A percentile compares a stretch with the other conserved stretches of the same genome.
phyloP scores from a whole-genome alignment of 2,888 invertebrate species.

The Drosophila anceps region DNA sequence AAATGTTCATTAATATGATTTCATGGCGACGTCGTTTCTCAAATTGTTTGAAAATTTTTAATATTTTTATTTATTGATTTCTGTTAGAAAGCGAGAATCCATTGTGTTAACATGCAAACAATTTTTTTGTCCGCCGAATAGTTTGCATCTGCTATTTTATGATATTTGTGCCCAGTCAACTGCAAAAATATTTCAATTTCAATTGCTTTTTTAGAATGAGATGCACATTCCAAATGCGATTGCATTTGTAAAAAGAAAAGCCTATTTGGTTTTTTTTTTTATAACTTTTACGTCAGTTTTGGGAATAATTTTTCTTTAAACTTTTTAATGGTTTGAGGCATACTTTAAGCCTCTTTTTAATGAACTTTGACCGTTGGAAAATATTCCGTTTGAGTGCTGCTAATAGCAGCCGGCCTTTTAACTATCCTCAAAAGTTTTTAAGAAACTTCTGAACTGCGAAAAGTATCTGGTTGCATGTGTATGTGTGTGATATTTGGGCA shows the following conservation, averaged over 20 bases:
- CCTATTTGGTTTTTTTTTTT: background rate
- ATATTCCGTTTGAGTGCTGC: constrained; percentile 38
- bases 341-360: constrained; percentile 39
- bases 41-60: background rate
- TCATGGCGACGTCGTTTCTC: background rate
- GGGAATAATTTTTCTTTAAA: background rate
- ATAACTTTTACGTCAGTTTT: background rate
- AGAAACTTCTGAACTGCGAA: constrained; percentile 27
- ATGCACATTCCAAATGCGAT: background rate
- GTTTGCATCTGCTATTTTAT: background rate
- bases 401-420: constrained; percentile 32
- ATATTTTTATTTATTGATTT: background rate
- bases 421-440: constrained; percentile 40
- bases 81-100: too few species aligned
- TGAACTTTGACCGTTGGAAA: constrained; percentile 29
- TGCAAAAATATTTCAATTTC: constrained; percentile 5
- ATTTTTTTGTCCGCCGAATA: background rate
- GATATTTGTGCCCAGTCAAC: background rate
- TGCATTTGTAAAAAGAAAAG: constrained; percentile 2
- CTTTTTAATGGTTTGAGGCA: constrained; percentile 42
- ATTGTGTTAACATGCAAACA: too few species aligned
- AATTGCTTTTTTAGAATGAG: background rate
- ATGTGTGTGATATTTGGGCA: background rate
- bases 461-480: constrained; percentile 13
- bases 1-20: background rate